Evolutionary conservation across 2,888 invertebrate genomes (phyloP), one percentile per base, ranked within the genome.

Genomic region (Sesia bembeciformis): DNA sequence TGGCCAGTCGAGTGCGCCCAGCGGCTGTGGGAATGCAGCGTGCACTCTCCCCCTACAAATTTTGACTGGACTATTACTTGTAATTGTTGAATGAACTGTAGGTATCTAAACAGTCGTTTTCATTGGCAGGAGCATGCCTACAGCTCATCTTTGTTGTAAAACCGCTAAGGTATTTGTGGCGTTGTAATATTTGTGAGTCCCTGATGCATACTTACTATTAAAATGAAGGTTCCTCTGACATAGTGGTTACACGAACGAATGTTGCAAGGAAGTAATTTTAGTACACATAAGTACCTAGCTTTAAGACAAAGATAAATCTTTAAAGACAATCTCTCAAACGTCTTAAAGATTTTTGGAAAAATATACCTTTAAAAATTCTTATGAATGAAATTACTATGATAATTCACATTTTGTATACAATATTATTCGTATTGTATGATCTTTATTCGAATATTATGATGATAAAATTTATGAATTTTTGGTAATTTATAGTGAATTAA

Each of bases 401-500:
- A 23, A 46, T 46, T 8, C 8, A 46, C 46, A 23, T 46, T 46
- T 46, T 46, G 23, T 42, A 46, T 8, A 46, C 46, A 46, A 46
- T 8, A 46, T 46, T 46, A 46, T 46, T 46, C 46, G 46, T 46
- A 46, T 46, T 46, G n/a, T 43, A 46, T 46, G 8, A 23, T 54
- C 54, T 58, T 56, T 54, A 51, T 58, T 55, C 54, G 55, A 53
- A 52, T 56, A 46, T 46, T 46, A 58, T 49, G 42, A 51, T 42
- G 40, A 46, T 53, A 52, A 42, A 54, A 52, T 50, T 5, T 46
- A 46, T 46, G 46, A 56, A 52, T 49, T 4, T 58, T 57, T 62
- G 50, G 59, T 56, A 60, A 55, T 63, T 46, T 62, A 62, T 55
- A 59, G 55, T 61, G 54, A 46, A 52, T 56, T n/a, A n/a, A n/a